Conservation (phyloP, 2,888 invertebrate genomes). For the Horisme vitalbata region DNA sequence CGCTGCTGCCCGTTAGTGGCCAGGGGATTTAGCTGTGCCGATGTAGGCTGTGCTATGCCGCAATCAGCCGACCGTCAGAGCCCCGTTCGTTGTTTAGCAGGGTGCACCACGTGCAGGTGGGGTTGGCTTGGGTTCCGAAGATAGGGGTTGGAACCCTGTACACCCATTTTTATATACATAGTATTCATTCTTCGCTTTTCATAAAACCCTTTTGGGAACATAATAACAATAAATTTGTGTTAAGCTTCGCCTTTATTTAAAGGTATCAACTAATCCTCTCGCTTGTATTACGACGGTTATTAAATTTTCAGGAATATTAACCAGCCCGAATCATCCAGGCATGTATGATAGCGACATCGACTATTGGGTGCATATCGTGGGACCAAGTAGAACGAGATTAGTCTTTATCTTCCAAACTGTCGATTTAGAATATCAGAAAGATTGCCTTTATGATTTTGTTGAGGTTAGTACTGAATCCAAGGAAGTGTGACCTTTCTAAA, state of each 20-base stretch:
- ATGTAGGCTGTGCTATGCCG: no score
- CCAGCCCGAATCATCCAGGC: constrained; percentile 88
- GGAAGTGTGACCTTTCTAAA: constrained; percentile 1
- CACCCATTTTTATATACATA: no score
- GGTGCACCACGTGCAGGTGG: no score
- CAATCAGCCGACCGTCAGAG: no score
- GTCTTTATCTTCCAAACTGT: constrained; percentile 87
- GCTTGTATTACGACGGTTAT: background rate
- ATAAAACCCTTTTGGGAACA: no score
- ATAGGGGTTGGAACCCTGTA: no score
- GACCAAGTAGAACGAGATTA: constrained; percentile 85
- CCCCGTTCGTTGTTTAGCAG: no score
- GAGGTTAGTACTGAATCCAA: constrained; percentile 83
- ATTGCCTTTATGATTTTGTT: constrained; percentile 91
- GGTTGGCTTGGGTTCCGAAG: no score
- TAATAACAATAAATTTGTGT: no score
- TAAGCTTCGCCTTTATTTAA: background rate
- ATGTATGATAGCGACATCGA: constrained; percentile 88
- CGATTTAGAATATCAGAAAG: constrained; percentile 88
- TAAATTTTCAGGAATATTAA: constrained; percentile 80
- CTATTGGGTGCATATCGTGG: constrained; percentile 86
- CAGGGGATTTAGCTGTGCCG: no score
- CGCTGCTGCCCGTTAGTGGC: no score
- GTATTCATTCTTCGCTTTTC: no score
- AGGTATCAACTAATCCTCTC: background rate